Base-by-base conservation (phyloP, 2,888 invertebrate genomes). In the Morpho achilles region DNA sequence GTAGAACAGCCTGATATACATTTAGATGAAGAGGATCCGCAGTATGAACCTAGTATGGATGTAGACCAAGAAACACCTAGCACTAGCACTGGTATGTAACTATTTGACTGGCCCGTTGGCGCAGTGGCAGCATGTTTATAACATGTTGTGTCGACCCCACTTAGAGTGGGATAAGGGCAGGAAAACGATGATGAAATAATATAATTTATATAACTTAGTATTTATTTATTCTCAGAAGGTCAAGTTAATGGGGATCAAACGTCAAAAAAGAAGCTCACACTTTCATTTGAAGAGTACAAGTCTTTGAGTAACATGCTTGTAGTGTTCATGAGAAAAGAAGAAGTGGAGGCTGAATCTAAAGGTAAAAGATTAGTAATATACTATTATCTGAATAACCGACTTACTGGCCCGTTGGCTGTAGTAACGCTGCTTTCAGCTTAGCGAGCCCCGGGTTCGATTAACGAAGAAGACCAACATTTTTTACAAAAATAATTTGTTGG, bases 1-100 rank as follows among this genome's bases (percentile, higher is more conserved):
- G 98, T 99, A 16, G 99, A 99, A 74, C 98, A 99, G 74, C 99
- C 99, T 0, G 99, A 99, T 77, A 97, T 99, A 54, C 95, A 97
- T 77, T 87, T 99, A 63, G 97, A 97, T 55, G 97, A 97, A 61
- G 96, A 96, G 44, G 93, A 93, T 16, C 82, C 90, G 1, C 82
- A 86, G 60, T 82, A 81, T 41, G 91, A 92, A 59, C 91, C 92
- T 1, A 82, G 83, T 45, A 87, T 92, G 83, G 92, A 92, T 10
- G 92, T 93, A 1, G 92, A 93, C 10, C 91, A 92, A 39, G 92
- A 92, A 7, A 73, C 84, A 5, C 86, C 88, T 0, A 69, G 68
- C 23, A 62, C 68, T 77, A 54, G 72, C 72, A 54, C 39, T 1
- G 56, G 56, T 60, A 41, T 53, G 41, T 10, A 10, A 22, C 16